A percentile compares a stretch with the other conserved stretches of the same genome.
phyloP scores from a whole-genome alignment of 2,888 invertebrate genomes.

The Heterodera filipjevi region DNA sequence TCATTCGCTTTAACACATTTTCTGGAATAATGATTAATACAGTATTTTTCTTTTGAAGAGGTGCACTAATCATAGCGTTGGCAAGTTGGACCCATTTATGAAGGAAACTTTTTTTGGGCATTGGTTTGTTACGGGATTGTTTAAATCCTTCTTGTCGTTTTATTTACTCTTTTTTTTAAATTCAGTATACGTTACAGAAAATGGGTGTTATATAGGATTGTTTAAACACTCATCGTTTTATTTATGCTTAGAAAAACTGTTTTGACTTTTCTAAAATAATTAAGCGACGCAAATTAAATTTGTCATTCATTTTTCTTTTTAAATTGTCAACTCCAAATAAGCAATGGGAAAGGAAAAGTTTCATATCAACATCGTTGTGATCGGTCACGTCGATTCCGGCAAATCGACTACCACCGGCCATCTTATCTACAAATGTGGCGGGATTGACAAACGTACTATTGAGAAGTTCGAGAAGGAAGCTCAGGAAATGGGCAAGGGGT shows the following conservation, averaged over 20 bases:
- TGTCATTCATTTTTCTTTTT: not conserved
- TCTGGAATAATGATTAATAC: not conserved
- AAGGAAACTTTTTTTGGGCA: not conserved
- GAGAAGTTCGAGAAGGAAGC: slow-evolving; percentile 99
- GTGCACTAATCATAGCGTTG: not conserved
- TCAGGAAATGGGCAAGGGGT: slow-evolving; percentile 74
- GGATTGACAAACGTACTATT: slow-evolving; percentile 99
- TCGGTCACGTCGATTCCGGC: slow-evolving; percentile 97
- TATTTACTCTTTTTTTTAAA: no score
- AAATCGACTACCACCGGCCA: slow-evolving; percentile 96
- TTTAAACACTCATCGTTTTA: no score
- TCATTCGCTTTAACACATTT: not conserved
- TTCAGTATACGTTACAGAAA: no score
- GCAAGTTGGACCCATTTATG: not conserved
- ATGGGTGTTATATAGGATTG: no score
- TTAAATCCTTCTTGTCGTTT: no score
- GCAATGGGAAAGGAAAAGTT: slow-evolving; percentile 92
- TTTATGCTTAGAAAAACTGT: not conserved
- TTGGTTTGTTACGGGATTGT: no score
- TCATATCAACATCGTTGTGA: slow-evolving; percentile 98
- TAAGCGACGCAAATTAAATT: no score
- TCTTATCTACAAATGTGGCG: slow-evolving; percentile 98
- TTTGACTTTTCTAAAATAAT: no score
- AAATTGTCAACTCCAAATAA: not conserved
- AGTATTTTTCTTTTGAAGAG: not conserved